A percentile compares a stretch with the other conserved stretches of the same genome.
These are phyloP conservation scores for Eremophila alpestris DNA, from an alignment of 2,797 vertebrate genomes.

Conservation along the genomic window DNA sequence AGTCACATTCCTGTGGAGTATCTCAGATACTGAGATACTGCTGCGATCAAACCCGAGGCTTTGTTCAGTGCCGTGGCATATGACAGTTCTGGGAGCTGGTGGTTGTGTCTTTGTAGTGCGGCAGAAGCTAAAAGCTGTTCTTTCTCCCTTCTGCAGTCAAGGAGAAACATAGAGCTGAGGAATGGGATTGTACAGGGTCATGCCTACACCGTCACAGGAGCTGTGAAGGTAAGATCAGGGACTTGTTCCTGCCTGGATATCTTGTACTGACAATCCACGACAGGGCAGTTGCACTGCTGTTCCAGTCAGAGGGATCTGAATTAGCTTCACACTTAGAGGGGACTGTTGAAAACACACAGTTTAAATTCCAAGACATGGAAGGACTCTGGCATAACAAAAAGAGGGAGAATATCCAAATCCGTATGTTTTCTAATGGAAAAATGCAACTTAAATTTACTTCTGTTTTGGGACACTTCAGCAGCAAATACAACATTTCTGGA, in stretches of 20 bases:
- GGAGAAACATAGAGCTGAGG: background rate
- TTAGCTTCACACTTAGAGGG: background rate
- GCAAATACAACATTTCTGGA: background rate
- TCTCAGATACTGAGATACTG: background rate
- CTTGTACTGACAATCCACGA: background rate
- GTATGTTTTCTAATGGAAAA: background rate
- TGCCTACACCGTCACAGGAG: conserved; percentile 74
- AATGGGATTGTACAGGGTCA: conserved; percentile 76
- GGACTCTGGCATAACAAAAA: background rate
- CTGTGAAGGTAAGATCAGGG: conserved; percentile 65
- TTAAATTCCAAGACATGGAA: background rate
- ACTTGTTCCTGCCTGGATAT: background rate
- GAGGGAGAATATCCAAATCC: background rate
- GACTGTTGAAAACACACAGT: background rate
- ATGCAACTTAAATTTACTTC: background rate
- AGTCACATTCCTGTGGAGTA: background rate
- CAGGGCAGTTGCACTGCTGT: background rate
- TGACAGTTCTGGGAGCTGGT: background rate
- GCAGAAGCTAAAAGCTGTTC: background rate
- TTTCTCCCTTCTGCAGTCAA: conserved; percentile 26
- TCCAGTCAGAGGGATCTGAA: background rate
- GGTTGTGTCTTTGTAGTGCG: background rate
- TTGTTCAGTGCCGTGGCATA: background rate
- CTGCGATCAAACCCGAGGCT: background rate
- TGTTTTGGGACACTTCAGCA: background rate